These are phyloP conservation scores for Oostethus manadensis DNA, from an alignment of 2,113 vertebrate genomes.

Conservation along the genomic window DNA sequence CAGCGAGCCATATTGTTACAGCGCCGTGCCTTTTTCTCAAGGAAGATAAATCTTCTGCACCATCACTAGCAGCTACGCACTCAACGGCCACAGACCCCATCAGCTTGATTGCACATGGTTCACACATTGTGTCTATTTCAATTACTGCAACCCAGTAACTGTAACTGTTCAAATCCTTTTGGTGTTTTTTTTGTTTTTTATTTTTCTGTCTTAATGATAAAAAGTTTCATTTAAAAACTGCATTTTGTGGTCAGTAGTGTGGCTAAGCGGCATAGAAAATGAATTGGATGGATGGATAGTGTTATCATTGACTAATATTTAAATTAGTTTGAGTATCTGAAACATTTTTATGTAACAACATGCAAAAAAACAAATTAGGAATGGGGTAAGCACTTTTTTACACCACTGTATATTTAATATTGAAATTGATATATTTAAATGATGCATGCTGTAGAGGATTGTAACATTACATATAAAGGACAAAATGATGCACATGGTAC, in stretches of 20 bases:
- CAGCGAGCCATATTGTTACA: not conserved
- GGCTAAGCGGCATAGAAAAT: too few relatives aligned
- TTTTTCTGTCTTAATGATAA: too few relatives aligned
- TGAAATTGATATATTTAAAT: constrained; percentile 1
- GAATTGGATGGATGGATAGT: too few relatives aligned
- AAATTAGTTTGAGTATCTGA: too few relatives aligned
- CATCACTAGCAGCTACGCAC: not conserved
- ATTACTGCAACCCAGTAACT: not conserved
- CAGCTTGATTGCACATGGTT: constrained; percentile 1
- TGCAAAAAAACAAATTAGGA: too few relatives aligned
- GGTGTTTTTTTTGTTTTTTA: not conserved
- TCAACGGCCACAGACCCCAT: not conserved
- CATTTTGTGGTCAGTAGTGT: too few relatives aligned
- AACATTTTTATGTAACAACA: too few relatives aligned
- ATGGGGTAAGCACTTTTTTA: too few relatives aligned
- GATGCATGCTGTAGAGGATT: constrained; percentile 16
- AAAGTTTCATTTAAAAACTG: too few relatives aligned
- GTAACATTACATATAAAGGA: constrained; percentile 25
- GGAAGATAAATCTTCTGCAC: not conserved
- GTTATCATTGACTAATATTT: too few relatives aligned
- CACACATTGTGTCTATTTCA: not conserved
- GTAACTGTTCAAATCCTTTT: not conserved
- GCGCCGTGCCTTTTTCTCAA: not conserved
- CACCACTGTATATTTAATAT: too few relatives aligned
- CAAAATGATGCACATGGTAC: constrained; percentile 10